A percentile compares a stretch with the other conserved stretches of the same genome.
phyloP scores from a whole-genome alignment of 2,113 vertebrate genomes.

The zebrafish (Danio rerio) region DNA sequence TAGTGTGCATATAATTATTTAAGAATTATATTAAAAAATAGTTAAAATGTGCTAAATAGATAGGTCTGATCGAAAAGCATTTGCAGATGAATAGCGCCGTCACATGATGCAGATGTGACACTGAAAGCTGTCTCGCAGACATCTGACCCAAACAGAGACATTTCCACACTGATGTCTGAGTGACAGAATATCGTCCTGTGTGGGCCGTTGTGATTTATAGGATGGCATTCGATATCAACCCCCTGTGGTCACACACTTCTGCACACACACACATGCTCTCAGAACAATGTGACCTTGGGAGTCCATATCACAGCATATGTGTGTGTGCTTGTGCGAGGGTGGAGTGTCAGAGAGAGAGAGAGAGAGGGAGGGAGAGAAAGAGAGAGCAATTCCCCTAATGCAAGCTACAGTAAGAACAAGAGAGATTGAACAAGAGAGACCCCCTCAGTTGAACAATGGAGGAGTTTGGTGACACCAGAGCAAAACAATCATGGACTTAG shows the following conservation, averaged over 20 bases:
- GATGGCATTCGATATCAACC: conserved; percentile 22
- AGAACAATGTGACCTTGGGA: conserved; percentile 49
- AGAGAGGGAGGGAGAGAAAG: conserved; percentile 8
- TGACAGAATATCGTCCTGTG: not conserved
- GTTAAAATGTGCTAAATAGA: not conserved
- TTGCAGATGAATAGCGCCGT: not conserved
- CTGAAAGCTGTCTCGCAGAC: conserved; percentile 7
- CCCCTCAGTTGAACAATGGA: not conserved
- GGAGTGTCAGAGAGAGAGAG: conserved; percentile 19
- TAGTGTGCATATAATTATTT: no score
- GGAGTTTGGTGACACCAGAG: not conserved
- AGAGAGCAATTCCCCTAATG: conserved; percentile 43
- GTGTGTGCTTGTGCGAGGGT: conserved; percentile 23
- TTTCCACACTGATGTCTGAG: not conserved
- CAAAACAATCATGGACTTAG: not conserved
- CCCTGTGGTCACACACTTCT: conserved; percentile 23
- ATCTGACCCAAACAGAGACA: not conserved
- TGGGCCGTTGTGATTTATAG: conserved; percentile 43
- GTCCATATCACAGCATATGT: conserved; percentile 34
- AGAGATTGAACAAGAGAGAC: not conserved
- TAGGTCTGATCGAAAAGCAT: not conserved
- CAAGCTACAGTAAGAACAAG: conserved; percentile 28
- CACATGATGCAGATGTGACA: conserved; percentile 6
- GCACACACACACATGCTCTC: not conserved
- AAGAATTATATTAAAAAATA: no score